Evolutionary conservation across 2,797 vertebrate species (phyloP).

Genomic region (Myotis myotis): DNA sequence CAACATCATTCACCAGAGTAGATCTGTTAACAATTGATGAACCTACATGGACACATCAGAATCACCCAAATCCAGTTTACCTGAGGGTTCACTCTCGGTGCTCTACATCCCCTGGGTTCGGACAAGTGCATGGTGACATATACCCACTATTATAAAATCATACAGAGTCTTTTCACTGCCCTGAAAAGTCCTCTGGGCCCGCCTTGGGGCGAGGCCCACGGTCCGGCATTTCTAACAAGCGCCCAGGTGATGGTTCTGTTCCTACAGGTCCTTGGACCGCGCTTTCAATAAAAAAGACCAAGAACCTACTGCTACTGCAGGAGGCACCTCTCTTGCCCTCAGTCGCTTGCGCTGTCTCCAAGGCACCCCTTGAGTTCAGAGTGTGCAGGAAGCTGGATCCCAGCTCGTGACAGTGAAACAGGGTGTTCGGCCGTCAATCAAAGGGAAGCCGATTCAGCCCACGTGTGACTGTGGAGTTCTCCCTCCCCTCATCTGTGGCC

Average conservation of each 20-base stretch:
- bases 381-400: neutral
- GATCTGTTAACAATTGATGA: rapidly evolving
- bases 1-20: neutral
- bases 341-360: neutral
- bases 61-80: too few relatives aligned
- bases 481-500: neutral
- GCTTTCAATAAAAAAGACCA: neutral
- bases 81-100: neutral
- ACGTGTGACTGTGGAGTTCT: neutral
- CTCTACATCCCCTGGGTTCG: neutral
- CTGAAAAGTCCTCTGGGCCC: rapidly evolving
- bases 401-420: neutral
- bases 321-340: neutral
- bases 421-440: neutral
- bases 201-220: rapidly evolving
- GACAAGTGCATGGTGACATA: neutral
- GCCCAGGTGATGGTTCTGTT: neutral
- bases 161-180: neutral
- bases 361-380: neutral
- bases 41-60: rapidly evolving
- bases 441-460: neutral
- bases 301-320: neutral
- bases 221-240: neutral
- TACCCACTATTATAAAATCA: neutral
- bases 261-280: neutral